Evolutionary conservation across 2,888 invertebrate genomes (phyloP), one percentile per base, ranked within the genome.

Genomic region (Hydriomena furcata): DNA sequence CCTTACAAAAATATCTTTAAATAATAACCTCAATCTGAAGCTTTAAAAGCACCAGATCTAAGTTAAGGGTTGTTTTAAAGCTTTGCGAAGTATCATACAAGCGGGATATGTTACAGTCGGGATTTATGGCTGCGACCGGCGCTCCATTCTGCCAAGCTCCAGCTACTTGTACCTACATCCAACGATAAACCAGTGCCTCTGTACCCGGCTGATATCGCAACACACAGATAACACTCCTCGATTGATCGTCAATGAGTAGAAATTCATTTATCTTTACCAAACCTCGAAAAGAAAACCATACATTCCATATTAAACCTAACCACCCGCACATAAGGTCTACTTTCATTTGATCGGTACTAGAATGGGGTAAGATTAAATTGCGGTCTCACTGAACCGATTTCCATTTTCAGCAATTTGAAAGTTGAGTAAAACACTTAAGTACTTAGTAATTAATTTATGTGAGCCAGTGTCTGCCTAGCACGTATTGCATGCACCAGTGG

Each of bases 201-300:
- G 42, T 45, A 11, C 44, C 48, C 24, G 5, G 37, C 42, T 79
- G 84, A 83, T 84, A 84, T 75, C 74, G 72, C 84, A 79, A 83
- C 82, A 84, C 83, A 85, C 79, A 75, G 87, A 86, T 87, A 85
- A 83, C 82, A 69, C 58, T 65, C 68, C 68, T 71, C 84, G 84
- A 88, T 86, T 88, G 87, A 88, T 88, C 86, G 84, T 70, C 85
- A 86, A 87, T 85, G 84, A 87, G 78, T 79, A 78, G 82, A 79
- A 84, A 87, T 87, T 87, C 85, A 88, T 88, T 87, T 87, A 86
- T 87, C 84, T 85, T 74, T 71, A 72, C 73, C 73, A 73, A 73
- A 71, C 68, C 71, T 68, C 63, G 58, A 64, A 57, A 54, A 25
- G 45, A 50, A 45, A 35, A 11, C 13, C 1, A 24, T 6, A 11